phyloP scores from a whole-genome alignment of 1,140 invertebrate genomes.

The Drosophila ercepeae region DNA sequence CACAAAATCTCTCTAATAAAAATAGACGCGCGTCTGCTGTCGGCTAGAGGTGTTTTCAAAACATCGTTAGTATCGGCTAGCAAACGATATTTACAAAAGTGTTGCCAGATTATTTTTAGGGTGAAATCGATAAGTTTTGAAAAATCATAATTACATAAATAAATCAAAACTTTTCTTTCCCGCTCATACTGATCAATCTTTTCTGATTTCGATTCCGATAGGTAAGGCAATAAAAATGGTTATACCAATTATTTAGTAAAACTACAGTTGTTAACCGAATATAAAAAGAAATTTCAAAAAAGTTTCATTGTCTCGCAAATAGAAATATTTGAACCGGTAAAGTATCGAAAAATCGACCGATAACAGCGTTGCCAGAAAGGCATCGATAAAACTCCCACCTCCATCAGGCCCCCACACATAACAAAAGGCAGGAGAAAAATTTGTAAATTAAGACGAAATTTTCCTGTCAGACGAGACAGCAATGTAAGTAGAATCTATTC shows the following conservation, averaged over 20 bases:
- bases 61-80: neutral
- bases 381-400: neutral
- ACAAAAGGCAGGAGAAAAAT: conserved; percentile 67
- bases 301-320: too few relatives aligned
- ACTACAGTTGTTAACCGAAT: too few relatives aligned
- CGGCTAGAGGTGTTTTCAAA: conserved; percentile 17
- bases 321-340: neutral
- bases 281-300: too few relatives aligned
- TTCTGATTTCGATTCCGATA: too few relatives aligned
- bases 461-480: conserved; percentile 58
- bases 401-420: conserved; percentile 50
- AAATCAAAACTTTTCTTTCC: too few relatives aligned
- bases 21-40: conserved; percentile 51
- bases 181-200: too few relatives aligned
- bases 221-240: too few relatives aligned
- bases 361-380: neutral
- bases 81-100: neutral
- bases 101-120: too few relatives aligned
- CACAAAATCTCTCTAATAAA: conserved; percentile 6
- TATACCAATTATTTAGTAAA: too few relatives aligned
- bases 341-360: neutral
- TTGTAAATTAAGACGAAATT: conserved; percentile 51
- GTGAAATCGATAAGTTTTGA: too few relatives aligned
- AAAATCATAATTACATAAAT: too few relatives aligned
- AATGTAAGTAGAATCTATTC: conserved; percentile 55